Evolutionary conservation across 2,797 vertebrate genomes (phyloP).

Genomic region (Glossophaga mutica): DNA sequence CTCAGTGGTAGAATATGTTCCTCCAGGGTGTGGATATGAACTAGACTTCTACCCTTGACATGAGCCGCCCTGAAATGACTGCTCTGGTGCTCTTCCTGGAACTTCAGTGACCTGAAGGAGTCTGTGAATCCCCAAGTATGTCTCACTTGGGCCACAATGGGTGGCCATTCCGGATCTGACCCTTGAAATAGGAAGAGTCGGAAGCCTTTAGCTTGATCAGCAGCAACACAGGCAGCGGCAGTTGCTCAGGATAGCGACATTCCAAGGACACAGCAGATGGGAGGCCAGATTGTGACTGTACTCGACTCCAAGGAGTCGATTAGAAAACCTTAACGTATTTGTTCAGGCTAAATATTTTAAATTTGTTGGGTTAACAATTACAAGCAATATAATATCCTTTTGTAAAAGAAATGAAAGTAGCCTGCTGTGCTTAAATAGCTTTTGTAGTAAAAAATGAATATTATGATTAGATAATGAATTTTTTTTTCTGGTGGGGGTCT

Average conservation of each 20-base stretch:
- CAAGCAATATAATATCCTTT: not conserved
- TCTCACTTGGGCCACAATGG: not conserved
- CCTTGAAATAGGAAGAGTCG: not conserved
- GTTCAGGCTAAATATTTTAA: slow-evolving; percentile 46
- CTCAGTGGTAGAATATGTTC: not conserved
- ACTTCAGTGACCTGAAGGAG: not conserved
- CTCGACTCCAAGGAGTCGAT: slow-evolving; percentile 18
- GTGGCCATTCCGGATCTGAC: not conserved
- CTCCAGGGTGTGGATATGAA: not conserved
- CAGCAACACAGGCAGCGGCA: not conserved
- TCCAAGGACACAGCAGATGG: slow-evolving; percentile 52
- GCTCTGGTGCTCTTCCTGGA: not conserved
- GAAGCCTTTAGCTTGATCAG: not conserved
- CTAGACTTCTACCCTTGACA: not conserved
- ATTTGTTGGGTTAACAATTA: slow-evolving; percentile 28
- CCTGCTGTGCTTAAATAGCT: not conserved
- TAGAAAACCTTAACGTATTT: slow-evolving; percentile 26
- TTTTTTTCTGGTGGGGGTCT: not conserved
- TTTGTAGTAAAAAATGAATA: not conserved
- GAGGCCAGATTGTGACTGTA: not conserved
- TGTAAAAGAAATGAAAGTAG: not conserved
- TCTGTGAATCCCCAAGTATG: not conserved
- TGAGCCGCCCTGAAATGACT: not conserved
- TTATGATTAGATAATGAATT: not conserved
- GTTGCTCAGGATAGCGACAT: not conserved